Base-by-base conservation (phyloP, 1,140 invertebrate genomes). In the Monochamus saltuarius region DNA sequence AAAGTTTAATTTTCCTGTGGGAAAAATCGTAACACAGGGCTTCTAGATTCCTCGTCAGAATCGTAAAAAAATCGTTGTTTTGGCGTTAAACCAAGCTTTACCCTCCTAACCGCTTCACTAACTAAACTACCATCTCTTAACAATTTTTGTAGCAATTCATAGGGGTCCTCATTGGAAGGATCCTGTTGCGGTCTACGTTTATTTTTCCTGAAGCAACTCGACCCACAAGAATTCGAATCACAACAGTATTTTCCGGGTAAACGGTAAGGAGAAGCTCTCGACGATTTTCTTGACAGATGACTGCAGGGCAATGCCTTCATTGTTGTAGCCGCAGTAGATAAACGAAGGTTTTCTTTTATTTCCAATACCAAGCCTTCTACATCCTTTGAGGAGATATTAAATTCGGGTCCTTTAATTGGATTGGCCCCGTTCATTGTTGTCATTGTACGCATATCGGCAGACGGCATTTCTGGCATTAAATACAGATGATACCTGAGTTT, bases 281-380 rank as follows among this genome's bases (percentile, higher is more conserved):
- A 78, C 58, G 73, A 75, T 58, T 75, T 75, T 60, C 74, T 74
- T 46, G 68, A 73, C 59, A 68, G 62, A 58, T 72, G 69, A 61
- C 66, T 69, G 52, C 70, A 70, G 42, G 72, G 66, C 17, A 74
- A 64, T 39, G 72, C 71, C 57, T 75, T 74, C 35, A 56, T 56
- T 55, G 68, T 66, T 14, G 66, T 61, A 36, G 64, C 77, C 72
- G 19, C 72, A 40, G 75, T 75, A 13, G 83, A 81, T 35, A 87
- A 70, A n/a, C 84, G 76, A 11, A 89, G 73, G 64, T 87, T 88
- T 68, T 87, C 83, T 68, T 87, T 88, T 47, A 88, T 87, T 73
- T 87, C 84, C 17, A 84, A 81, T 17, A 89, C 86, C 37, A 89
- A 77, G 16, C 86, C 81, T 65, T 88, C 87, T 49, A 89, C 82